Base-by-base conservation (phyloP, 1,140 invertebrate genomes). In the Choristoneura fumiferana region DNA sequence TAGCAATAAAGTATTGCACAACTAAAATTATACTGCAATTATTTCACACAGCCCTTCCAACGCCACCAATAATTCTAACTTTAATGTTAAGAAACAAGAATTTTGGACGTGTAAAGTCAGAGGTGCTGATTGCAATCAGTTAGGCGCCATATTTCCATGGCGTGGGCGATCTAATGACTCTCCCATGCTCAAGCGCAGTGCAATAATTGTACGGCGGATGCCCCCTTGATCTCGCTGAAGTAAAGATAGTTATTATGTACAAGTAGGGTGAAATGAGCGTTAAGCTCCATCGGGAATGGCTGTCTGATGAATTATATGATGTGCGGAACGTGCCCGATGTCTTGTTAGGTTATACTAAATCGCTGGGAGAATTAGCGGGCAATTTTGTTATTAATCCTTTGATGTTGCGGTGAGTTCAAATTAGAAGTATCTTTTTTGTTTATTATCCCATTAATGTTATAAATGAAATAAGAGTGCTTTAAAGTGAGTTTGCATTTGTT, bases 171-270 rank as follows among this genome's bases (percentile, higher is more conserved):
- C 72, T 86, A 86, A 86, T 84, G 81, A 84, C 73, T 74, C 76
- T 80, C 73, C 76, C 73, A 80, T 81, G 73, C 75, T 76, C 76
- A 58, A 55, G 76, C 73, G 76, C 67, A 67, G 61, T 65, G 69
- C 67, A 75, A 84, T 85, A 84, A 86, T 86, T 86, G 81, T 81
- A 72, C 69, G 70, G 79, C 74, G 62, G 68, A 62, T 81, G 83
- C 75, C 81, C 83, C 84, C 22, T 80, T 84, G 81, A 84, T 84
- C 79, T 80, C 57, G 38, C 61, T 71, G 71, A 71, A 76, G 74
- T 84, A 79, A 79, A 80, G 74, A 80, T 82, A 81, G 81, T 86
- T 84, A 86, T 86, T 84, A 82, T 71, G 65, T 69, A 75, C 69
- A 74, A 77, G 63, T 62, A 69, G 78, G 81, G 80, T 75, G 74